Base-by-base conservation (phyloP, 2,888 invertebrate genomes). In the Tethea ocularis region DNA sequence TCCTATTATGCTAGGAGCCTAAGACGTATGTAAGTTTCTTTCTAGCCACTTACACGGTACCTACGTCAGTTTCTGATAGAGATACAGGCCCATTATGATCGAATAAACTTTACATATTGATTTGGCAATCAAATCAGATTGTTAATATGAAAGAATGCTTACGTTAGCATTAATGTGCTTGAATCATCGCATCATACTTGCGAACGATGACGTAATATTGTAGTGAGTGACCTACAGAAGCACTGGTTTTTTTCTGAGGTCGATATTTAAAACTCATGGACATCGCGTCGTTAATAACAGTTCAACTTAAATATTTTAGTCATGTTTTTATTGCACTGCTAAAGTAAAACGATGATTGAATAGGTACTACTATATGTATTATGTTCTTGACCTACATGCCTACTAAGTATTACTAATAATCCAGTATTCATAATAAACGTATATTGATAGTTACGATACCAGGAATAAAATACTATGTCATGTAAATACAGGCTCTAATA, bases 131-230 rank as follows among this genome's bases (percentile, higher is more conserved):
- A 65, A 61, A 66, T 62, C 62, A 60, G 33, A 33, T 69, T 69
- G 68, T 73, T 61, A 76, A 75, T 68, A 69, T 69, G 60, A 76
- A 78, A 65, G 80, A 80, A 81, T 79, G 80, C 75, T 79, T 78
- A 75, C 80, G 75, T 71, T 77, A 78, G 69, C 74, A 75, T 63
- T 63, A 15, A 38, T 41, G 41, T 17, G 72, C 73, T 84, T 88
- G 88, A 86, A 79, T 88, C 84, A 87, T 83, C 79, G 60, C 64
- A 61, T 71, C 68, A 76, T 69, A 71, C 63, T 63, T 69, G 69
- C 68, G 74, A 70, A 84, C 46, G 46, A 46, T 90, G 90, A 91
- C 88, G 90, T 87, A 88, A 90, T 63, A 46, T 46, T 46, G 46
- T n/a, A 46, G 20, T 68, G 67, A 68, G 66, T 80, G 86, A 83